A percentile compares a stretch with the other conserved stretches of the same genome.
phyloP scores from a whole-genome alignment of 1,140 invertebrate genomes.

The Caenorhabditis brenneri region DNA sequence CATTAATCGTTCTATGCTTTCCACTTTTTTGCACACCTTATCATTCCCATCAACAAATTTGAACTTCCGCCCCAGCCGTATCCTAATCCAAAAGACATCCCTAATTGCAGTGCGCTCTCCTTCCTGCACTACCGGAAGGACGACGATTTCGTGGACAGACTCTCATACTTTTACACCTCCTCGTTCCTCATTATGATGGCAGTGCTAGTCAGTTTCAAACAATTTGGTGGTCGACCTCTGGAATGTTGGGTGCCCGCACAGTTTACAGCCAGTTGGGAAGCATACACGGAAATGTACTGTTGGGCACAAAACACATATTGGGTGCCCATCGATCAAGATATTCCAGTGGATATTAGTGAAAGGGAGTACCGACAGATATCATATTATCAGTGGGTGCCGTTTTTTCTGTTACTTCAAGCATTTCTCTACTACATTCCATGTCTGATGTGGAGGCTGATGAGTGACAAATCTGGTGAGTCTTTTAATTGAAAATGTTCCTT shows the following conservation, averaged over 20 bases:
- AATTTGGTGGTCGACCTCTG: constrained; percentile 71
- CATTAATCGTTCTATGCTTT: background rate
- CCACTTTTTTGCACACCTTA: background rate
- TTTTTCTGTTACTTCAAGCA: constrained; percentile 71
- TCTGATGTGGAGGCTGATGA: constrained; percentile 70
- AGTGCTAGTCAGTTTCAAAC: constrained; percentile 74
- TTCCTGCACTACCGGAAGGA: constrained; percentile 72
- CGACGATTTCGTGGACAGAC: constrained; percentile 74
- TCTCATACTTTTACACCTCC: constrained; percentile 75
- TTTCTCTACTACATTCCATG: constrained; percentile 70
- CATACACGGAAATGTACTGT: constrained; percentile 72
- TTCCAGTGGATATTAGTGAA: constrained; percentile 68
- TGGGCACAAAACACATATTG: constrained; percentile 71
- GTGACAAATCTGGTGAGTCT: constrained; percentile 68
- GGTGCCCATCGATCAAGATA: constrained; percentile 70
- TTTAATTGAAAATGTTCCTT: constrained; percentile 15
- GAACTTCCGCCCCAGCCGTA: constrained; percentile 2
- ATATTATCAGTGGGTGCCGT: constrained; percentile 75
- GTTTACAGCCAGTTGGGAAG: constrained; percentile 70
- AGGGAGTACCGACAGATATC: constrained; percentile 70
- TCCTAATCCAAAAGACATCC: background rate
- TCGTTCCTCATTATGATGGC: constrained; percentile 74
- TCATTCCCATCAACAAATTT: background rate
- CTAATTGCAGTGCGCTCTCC: constrained; percentile 62
- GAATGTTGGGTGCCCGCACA: constrained; percentile 70